Base-by-base conservation (phyloP, 2,888 invertebrate species). In the Biston betularia region DNA sequence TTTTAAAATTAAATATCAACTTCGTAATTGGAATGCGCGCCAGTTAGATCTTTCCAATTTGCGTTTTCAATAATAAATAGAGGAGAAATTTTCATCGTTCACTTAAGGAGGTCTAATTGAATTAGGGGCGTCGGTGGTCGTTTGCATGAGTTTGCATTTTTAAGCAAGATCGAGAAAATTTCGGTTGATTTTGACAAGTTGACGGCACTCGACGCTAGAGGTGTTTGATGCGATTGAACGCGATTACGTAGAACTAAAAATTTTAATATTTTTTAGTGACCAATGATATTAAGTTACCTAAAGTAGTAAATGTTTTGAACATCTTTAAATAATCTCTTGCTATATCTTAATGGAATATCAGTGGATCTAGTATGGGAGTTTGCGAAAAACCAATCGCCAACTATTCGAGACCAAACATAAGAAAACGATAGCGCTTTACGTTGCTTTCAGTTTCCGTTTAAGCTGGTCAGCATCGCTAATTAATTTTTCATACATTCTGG, bases 141-240 rank as follows among this genome's bases (percentile, higher is more conserved):
- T 92, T 93, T 92, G 92, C 92, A 93, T 93, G 88, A 92, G 84
- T 92, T 92, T 90, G 90, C 92, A 92, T 92, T 93, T 93, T 90
- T 89, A 88, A 90, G 79, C 80, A 84, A 84, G 83, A 88, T 82
- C 82, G 85, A 87, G 87, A 85, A 81, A 83, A 79, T 79, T 82
- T 83, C 80, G 76, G 81, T 82, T 79, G 79, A 86, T 86, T 87
- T 87, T 88, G 89, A 88, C 87, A 89, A 88, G 84, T 84, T 82
- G 84, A 83, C 82, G 84, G 70, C 73, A 71, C 72, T 75, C 72
- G 55, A 70, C 68, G 61, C 76, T 78, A 75, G 50, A 76, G 78
- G 79, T 78, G 74, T 73, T 80, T 80, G 80, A 79, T 78, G 70
- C 69, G 69, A 68, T 71, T 80, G 80, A 79, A 79, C 77, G 70